Conservation (phyloP, 2,888 invertebrate genomes). For the Archaeoteleia sp. region DNA sequence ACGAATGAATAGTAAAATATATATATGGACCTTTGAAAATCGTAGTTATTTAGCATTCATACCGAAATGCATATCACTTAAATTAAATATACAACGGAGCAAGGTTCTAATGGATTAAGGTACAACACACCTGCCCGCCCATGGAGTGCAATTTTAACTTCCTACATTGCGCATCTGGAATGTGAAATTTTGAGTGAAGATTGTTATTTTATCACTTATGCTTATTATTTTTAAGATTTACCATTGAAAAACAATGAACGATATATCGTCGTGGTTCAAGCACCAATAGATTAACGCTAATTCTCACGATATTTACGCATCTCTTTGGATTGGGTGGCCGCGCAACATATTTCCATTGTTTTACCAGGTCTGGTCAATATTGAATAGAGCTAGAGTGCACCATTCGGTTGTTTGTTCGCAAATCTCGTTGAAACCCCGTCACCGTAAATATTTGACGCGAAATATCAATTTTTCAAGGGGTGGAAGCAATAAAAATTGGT, state of each 20-base stretch:
- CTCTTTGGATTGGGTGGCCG: conserved; percentile 53
- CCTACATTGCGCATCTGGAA: no score
- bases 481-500: conserved; percentile 12
- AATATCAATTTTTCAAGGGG: conserved; percentile 15
- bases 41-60: no score
- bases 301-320: conserved; percentile 62
- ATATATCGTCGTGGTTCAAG: neutral
- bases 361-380: conserved; percentile 60
- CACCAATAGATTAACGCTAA: conserved; percentile 62
- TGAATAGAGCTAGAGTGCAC: conserved; percentile 55
- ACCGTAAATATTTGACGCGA: conserved; percentile 25
- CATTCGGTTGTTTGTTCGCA: conserved; percentile 55
- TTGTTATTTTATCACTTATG: neutral
- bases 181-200: no score
- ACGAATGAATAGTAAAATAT: no score
- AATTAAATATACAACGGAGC: no score
- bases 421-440: conserved; percentile 20
- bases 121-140: no score
- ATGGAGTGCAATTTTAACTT: no score
- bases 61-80: no score
- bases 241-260: neutral
- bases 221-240: neutral
- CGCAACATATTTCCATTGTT: conserved; percentile 64
- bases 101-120: no score
- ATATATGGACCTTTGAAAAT: no score